Conservation (phyloP, 2,797 vertebrate genomes). For the Loriculus beryllinus region DNA sequence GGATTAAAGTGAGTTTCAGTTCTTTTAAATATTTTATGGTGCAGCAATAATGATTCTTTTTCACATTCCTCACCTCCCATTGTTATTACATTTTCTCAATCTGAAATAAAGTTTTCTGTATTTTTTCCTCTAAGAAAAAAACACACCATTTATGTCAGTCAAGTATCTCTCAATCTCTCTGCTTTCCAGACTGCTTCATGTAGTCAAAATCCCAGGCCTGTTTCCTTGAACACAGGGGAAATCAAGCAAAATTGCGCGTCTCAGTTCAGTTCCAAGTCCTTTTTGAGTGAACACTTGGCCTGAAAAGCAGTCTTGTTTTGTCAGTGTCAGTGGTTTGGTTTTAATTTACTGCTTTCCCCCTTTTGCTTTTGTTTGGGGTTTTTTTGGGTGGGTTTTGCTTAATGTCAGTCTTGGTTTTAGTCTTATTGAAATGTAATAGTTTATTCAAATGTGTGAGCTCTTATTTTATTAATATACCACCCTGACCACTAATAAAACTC, state of each 20-base stretch:
- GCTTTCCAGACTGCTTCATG: not conserved
- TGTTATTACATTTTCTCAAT: not conserved
- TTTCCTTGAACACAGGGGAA: not conserved
- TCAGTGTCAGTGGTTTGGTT: not conserved
- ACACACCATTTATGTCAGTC: not conserved
- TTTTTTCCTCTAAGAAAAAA: not conserved
- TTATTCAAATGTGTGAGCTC: not conserved
- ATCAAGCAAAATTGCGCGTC: not conserved
- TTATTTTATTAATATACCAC: not conserved
- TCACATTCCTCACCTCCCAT: not conserved
- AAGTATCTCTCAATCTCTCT: not conserved
- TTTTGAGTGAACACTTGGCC: not conserved
- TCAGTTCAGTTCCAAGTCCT: not conserved
- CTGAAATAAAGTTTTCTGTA: not conserved
- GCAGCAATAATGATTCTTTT: not conserved
- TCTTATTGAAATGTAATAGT: not conserved
- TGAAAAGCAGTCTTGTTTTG: not conserved
- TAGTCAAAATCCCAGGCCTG: not conserved
- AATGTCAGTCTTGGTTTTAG: not conserved
- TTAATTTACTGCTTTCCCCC: not conserved
- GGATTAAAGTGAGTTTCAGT: not conserved
- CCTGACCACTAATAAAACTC: not conserved
- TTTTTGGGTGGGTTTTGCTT: not conserved
- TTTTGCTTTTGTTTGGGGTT: not conserved
- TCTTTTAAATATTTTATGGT: not conserved